Percentiles rank a stretch among this genome's conserved stretches.
These are phyloP conservation scores for Cancer borealis DNA, from an alignment of 2,888 invertebrate genomes.

Conservation along the genomic window DNA sequence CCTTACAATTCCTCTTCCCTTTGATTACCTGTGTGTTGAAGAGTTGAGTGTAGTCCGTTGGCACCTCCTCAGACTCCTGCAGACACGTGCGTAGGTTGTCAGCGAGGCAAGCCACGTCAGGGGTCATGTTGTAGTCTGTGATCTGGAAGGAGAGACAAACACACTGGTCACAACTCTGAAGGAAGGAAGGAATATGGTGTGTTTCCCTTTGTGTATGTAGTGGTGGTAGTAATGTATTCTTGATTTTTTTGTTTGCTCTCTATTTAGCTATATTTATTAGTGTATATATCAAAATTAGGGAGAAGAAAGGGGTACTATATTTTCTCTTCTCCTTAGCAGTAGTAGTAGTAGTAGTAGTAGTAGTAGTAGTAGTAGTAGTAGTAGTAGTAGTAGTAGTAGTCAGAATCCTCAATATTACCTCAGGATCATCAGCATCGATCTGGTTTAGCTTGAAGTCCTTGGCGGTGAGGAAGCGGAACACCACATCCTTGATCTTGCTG, in stretches of 20 bases:
- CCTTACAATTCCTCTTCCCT: neutral
- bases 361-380: neutral
- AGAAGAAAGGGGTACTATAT: neutral
- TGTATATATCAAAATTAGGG: neutral
- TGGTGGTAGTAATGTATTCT: neutral
- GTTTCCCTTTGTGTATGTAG: neutral
- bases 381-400: neutral
- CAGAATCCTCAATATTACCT: slow-evolving; percentile 83
- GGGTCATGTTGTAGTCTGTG: slow-evolving; percentile 94
- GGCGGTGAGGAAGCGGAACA: slow-evolving; percentile 89
- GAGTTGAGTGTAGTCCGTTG: slow-evolving; percentile 88
- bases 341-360: neutral
- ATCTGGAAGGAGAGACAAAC: slow-evolving; percentile 81
- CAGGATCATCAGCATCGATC: slow-evolving; percentile 95
- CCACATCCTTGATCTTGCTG: slow-evolving; percentile 91
- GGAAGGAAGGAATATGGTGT: too few species aligned
- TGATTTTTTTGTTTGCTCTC: too few species aligned
- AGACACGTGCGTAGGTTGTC: slow-evolving; percentile 90
- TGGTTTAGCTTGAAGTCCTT: slow-evolving; percentile 83
- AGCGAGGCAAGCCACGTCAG: slow-evolving; percentile 90
- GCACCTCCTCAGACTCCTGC: slow-evolving; percentile 87
- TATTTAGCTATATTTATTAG: too few species aligned
- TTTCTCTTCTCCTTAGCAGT: too few species aligned
- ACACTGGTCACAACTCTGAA: neutral
- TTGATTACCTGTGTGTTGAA: slow-evolving; percentile 81